Evolutionary conservation across 2,797 vertebrate genomes (phyloP), one percentile per base, ranked within the genome.

Genomic region (Scleropages formosus): DNA sequence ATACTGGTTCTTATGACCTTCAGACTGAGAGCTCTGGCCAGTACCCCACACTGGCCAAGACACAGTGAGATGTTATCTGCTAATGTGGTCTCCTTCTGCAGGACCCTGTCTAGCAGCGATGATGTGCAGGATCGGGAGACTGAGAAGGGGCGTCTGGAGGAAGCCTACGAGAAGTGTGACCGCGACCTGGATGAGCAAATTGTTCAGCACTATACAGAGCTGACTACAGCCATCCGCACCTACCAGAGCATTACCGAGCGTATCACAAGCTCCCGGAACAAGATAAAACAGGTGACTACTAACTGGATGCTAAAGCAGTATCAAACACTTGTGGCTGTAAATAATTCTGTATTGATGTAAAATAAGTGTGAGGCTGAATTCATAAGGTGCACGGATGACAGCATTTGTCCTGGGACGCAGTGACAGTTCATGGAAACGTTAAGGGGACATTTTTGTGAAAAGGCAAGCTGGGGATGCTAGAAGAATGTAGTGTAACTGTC

Each of bases 191-290:
- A 99, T 68, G 90, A 96, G 74, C 84, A 96, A 81, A 98, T 99
- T 0, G 95, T 97, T 53, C 96, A 98, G 85, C 97, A 98, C 87
- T 98, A 98, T 83, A 96, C 95, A 0, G 97, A 99, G 76, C 87
- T 99, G 53, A 99, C 96, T n/a, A 98, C 97, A 0, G 97, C 97
- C 47, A 99, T 99, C 82, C 91, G 94, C 84, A 98, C 96, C 0
- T 99, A 99, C 91, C 96, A 98, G 90, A 98, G 96, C 90, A 99
- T 99, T 91, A 99, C 97, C 0, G 97, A 98, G 85, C 95, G 96
- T 78, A 99, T 99, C 90, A 98, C 96, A 85, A 97, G 85, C 89
- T 99, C 97, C 0, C 94, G 97, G 53, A 97, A 98, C 86, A 98
- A 98, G 84, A 98, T 99, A 83, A 98, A 96, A 79, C 96, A 97